Conservation (phyloP, 2,888 invertebrate genomes). For the Seira sanloemensis region DNA sequence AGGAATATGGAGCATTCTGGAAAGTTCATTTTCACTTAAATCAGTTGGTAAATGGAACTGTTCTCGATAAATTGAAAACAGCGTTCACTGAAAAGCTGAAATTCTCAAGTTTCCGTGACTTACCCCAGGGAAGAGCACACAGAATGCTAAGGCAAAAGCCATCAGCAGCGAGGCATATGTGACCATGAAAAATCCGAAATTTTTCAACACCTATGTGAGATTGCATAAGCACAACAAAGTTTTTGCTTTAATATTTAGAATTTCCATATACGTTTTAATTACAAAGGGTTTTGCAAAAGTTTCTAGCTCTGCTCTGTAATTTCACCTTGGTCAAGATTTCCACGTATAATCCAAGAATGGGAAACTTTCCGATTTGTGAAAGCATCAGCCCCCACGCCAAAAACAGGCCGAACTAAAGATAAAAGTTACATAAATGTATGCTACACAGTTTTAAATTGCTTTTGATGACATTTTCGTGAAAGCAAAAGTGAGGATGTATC, state of each 20-base stretch:
- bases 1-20: constrained; percentile 72
- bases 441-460: too few species aligned
- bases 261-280: neutral
- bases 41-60: neutral
- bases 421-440: too few species aligned
- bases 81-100: neutral
- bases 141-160: constrained; percentile 71
- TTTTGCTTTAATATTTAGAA: neutral
- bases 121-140: constrained; percentile 72
- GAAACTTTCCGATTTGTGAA: constrained; percentile 71
- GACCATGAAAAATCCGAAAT: constrained; percentile 72
- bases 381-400: constrained; percentile 71
- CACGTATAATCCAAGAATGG: constrained; percentile 70
- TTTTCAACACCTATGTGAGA: constrained; percentile 65
- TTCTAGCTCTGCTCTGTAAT: neutral
- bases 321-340: constrained; percentile 70
- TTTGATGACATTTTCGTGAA: too few species aligned
- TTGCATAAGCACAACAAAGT: neutral
- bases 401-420: constrained; percentile 68
- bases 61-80: neutral
- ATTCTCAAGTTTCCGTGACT: too few species aligned
- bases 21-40: neutral
- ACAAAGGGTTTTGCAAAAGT: neutral
- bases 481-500: too few species aligned
- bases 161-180: constrained; percentile 70